Percentiles rank a stretch among this genome's conserved stretches.
These are phyloP conservation scores for Aphidoletes aphidimyza DNA, from an alignment of 2,888 invertebrate species.

Conservation along the genomic window DNA sequence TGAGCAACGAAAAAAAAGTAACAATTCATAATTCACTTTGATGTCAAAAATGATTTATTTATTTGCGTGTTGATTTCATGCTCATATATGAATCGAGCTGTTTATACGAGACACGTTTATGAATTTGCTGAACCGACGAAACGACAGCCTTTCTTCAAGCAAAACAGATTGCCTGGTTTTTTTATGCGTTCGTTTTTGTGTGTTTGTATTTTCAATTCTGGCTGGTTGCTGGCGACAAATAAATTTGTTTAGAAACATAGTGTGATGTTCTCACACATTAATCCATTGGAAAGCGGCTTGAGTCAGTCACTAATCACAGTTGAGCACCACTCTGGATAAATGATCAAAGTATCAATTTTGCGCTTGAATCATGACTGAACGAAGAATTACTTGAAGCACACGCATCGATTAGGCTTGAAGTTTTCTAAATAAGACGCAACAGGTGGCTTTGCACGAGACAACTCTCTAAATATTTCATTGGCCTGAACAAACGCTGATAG, in stretches of 20 bases:
- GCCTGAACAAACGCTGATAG: no score
- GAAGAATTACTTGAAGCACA: neutral
- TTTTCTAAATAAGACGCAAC: neutral
- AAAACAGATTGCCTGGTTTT: neutral
- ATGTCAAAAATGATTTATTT: constrained; percentile 53
- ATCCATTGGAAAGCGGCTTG: neutral
- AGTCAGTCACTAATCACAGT: neutral
- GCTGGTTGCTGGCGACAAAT: neutral
- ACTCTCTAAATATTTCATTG: neutral
- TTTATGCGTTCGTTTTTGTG: neutral
- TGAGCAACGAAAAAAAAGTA: neutral
- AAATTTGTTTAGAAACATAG: neutral
- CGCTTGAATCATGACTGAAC: neutral
- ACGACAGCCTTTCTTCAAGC: neutral
- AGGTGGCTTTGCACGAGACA: constrained; percentile 43
- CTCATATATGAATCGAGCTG: neutral
- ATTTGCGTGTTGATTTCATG: constrained; percentile 52
- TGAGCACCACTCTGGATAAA: neutral
- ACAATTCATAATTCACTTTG: constrained; percentile 54
- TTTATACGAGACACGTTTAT: constrained; percentile 15
- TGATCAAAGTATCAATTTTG: constrained; percentile 41
- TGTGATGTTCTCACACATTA: constrained; percentile 9
- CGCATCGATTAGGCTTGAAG: neutral
- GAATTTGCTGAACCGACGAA: constrained; percentile 19
- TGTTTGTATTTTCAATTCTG: neutral